Evolutionary conservation across 2,113 vertebrate genomes (phyloP), one percentile per base, ranked within the genome.

Genomic region (Corythornis madagascariensis): DNA sequence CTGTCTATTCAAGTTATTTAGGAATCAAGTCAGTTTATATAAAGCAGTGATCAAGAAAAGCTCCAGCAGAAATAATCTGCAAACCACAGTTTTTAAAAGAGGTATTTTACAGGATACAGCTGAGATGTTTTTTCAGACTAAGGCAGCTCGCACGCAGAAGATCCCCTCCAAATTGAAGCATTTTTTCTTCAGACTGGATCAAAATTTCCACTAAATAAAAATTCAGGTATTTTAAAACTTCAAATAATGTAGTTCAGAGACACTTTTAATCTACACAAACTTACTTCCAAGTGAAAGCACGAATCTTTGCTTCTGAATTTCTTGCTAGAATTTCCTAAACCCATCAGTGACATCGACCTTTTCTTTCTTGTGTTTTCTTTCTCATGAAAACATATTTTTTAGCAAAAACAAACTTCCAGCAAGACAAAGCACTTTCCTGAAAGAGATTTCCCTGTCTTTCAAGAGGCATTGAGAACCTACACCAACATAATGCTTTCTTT

Each of bases 11-110:
- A 59, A 77, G 64, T 71, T 89, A 70, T 74, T 93, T 77, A 74
- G 71, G 64, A 96, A 87, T 73, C 55, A 88, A 70, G n/a, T 73
- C 66, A 70, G 60, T 87, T 75, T 87, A 35, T 77, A 48, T 45
- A 89, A 84, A 85, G 19, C 12, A 70, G 20, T 9, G 19, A 90
- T 47, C 67, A 87, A 87, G 50, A 91, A 93, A 77, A 87, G 17
- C 22, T 91, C 20, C 67, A 71, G 38, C 20, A 87, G 33, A 91
- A 87, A 80, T 14, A 75, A 69, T 53, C 48, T 48, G n/a, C 10
- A 89, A 94, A 85, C 20, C 7, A 42, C 17, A 60, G 5, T 0
- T 52, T 66, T 79, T 78, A 35, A 4, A 67, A 82, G 45, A 76
- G 7, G 21, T 67, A 31, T 81, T 88, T 88, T 56, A 71, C 14